Conservation (phyloP, 1,140 invertebrate genomes). For the Pissodes strobi region DNA sequence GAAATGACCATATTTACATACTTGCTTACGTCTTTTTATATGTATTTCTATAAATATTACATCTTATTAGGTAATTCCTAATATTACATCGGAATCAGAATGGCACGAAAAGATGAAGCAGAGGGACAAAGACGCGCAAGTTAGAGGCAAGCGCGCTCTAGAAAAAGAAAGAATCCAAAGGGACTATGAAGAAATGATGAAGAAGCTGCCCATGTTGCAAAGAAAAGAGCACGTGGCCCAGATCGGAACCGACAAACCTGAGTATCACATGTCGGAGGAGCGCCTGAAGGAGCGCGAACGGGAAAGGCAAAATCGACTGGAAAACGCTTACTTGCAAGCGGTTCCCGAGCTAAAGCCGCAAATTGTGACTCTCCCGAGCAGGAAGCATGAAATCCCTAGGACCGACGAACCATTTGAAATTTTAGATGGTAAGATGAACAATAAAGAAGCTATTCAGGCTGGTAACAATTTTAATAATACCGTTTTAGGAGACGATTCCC, state of each 20-base stretch:
- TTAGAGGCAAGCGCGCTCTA: constrained; percentile 57
- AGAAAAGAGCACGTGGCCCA: constrained; percentile 49
- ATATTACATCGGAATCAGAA: constrained; percentile 38
- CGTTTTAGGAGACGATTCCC: constrained; percentile 20
- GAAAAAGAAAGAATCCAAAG: constrained; percentile 57
- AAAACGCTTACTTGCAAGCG: constrained; percentile 48
- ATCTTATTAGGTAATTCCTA: constrained; percentile 32
- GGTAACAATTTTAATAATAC: constrained; percentile 2
- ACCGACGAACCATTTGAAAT: constrained; percentile 28
- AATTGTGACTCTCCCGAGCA: constrained; percentile 39
- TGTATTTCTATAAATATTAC: neutral
- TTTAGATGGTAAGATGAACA: constrained; percentile 15
- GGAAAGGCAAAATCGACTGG: constrained; percentile 47
- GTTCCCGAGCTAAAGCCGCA: constrained; percentile 41
- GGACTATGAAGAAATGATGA: constrained; percentile 58
- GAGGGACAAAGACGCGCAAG: constrained; percentile 49
- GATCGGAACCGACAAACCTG: constrained; percentile 45
- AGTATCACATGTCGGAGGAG: constrained; percentile 50
- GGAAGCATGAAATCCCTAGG: constrained; percentile 10
- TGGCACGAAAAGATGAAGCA: constrained; percentile 41
- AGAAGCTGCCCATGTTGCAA: constrained; percentile 55
- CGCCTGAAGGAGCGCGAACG: constrained; percentile 43
- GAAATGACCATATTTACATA: neutral
- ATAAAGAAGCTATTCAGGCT: neutral
- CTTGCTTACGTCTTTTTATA: neutral